A percentile compares a stretch with the other conserved stretches of the same genome.
Evolutionary conservation across 2,797 vertebrate genomes (phyloP).

Genomic region (Philypnodon macrostomus): DNA sequence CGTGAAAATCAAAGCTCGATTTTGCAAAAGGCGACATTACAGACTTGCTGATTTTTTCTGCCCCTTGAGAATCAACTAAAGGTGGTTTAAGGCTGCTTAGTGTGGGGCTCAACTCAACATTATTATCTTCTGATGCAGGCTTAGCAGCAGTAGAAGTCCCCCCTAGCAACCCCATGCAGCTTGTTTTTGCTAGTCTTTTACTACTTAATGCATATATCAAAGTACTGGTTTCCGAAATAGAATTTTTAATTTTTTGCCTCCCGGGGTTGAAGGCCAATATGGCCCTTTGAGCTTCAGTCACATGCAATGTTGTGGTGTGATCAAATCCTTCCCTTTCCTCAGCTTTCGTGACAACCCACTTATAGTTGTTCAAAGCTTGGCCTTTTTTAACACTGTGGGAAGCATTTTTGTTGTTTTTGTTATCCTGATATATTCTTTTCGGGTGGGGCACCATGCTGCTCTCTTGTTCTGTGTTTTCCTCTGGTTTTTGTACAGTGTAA

Average conservation of each 20-base stretch:
- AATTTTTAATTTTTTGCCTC: slow-evolving; percentile 22
- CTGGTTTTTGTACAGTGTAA: slow-evolving; percentile 11
- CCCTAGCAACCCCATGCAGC: background rate
- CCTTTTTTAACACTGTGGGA: slow-evolving; percentile 22
- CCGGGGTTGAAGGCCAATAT: slow-evolving; percentile 10
- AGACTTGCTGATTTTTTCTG: slow-evolving; percentile 1
- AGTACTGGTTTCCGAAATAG: slow-evolving; percentile 26
- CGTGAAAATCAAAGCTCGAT: slow-evolving; percentile 8
- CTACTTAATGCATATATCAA: slow-evolving; percentile 37
- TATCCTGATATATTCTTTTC: slow-evolving; percentile 18
- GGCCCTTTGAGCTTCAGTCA: slow-evolving; percentile 15
- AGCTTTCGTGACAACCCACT: slow-evolving; percentile 13
- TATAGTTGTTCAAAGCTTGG: slow-evolving; percentile 22
- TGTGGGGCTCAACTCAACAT: slow-evolving; percentile 12
- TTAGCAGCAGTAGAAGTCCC: slow-evolving; percentile 22
- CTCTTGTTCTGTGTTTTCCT: slow-evolving; percentile 16
- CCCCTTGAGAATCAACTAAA: slow-evolving; percentile 16
- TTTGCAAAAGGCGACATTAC: slow-evolving; percentile 14
- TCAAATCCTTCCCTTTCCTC: slow-evolving; percentile 20
- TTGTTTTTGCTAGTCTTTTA: slow-evolving; percentile 16
- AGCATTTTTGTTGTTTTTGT: slow-evolving; percentile 21
- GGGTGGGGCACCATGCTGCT: slow-evolving; percentile 7
- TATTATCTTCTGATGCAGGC: slow-evolving; percentile 16
- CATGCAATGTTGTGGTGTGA: slow-evolving; percentile 36
- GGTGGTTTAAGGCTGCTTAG: slow-evolving; percentile 29